Percentiles rank a stretch among this genome's conserved stretches.
These are phyloP conservation scores for Gambusia holbrooki DNA, from an alignment of 2,113 vertebrate genomes.

Conservation along the genomic window DNA sequence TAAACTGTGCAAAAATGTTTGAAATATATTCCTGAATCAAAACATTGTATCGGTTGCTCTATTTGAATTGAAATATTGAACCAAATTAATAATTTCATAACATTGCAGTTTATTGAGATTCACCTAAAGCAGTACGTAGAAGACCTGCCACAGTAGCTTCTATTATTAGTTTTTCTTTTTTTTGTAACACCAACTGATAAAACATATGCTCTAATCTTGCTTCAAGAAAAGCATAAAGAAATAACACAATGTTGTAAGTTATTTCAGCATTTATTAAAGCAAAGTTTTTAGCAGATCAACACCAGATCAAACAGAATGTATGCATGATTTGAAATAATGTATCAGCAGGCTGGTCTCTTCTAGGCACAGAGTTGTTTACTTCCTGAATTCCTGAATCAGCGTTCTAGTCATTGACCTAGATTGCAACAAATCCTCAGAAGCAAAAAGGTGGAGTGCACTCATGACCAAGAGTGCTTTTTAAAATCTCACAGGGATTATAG, in stretches of 20 bases:
- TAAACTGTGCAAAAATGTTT: not conserved
- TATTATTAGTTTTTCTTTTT: constrained; percentile 5
- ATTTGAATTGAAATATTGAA: not conserved
- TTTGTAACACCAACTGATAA: constrained; percentile 18
- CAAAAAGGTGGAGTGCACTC: constrained; percentile 29
- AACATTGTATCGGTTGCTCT: not conserved
- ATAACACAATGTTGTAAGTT: constrained; percentile 21
- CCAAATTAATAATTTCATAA: not conserved
- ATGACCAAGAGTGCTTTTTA: constrained; percentile 33
- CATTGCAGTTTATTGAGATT: not conserved
- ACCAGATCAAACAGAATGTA: constrained; percentile 57
- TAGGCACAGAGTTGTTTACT: constrained; percentile 46
- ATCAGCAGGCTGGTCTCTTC: constrained; percentile 47
- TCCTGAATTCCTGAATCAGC: constrained; percentile 58
- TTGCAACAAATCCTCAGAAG: constrained; percentile 32
- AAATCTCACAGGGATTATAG: constrained; percentile 17
- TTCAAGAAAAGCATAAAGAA: not conserved
- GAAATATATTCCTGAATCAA: not conserved
- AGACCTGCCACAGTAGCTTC: not conserved
- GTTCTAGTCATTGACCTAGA: constrained; percentile 56
- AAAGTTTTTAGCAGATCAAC: constrained; percentile 43
- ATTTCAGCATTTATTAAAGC: constrained; percentile 13
- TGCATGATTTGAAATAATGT: constrained; percentile 52
- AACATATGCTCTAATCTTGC: not conserved
- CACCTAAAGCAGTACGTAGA: not conserved